These are phyloP conservation scores for Calameuta filiformis DNA, from an alignment of 2,888 invertebrate genomes.

Conservation along the genomic window DNA sequence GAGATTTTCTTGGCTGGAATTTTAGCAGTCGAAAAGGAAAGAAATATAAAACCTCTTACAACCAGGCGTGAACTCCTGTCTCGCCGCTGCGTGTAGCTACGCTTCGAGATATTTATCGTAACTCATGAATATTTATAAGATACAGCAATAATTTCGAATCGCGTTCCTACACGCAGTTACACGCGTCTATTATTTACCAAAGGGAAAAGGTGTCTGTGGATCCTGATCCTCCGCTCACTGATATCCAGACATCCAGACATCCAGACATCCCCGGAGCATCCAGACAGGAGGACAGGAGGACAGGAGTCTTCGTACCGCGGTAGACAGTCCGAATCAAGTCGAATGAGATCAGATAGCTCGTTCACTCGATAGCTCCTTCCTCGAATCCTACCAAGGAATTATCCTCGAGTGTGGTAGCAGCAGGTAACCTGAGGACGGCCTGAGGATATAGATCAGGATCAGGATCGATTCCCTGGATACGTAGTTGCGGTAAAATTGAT, in stretches of 20 bases:
- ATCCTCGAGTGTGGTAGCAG: too few species aligned
- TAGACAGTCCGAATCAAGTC: background rate
- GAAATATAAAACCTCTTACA: too few species aligned
- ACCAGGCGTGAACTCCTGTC: too few species aligned
- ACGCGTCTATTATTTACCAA: background rate
- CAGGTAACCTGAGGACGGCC: too few species aligned
- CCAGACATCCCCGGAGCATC: too few species aligned
- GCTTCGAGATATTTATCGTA: slow-evolving; percentile 3
- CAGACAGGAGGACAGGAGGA: background rate
- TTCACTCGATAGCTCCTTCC: too few species aligned
- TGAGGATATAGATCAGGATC: background rate
- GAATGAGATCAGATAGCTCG: slow-evolving; percentile 1
- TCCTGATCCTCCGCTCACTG: background rate
- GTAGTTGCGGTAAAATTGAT: background rate
- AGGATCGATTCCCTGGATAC: background rate
- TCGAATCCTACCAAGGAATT: too few species aligned
- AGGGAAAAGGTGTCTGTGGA: background rate
- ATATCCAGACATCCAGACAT: background rate
- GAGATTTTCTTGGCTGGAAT: too few species aligned
- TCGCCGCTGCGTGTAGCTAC: too few species aligned
- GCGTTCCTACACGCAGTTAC: background rate
- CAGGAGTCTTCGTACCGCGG: background rate
- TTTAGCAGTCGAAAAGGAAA: too few species aligned
- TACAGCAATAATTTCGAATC: slow-evolving; percentile 6
- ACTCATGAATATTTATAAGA: slow-evolving; percentile 5